Evolutionary conservation across 2,797 vertebrate species (phyloP).

Genomic region (Malurus splendens): DNA sequence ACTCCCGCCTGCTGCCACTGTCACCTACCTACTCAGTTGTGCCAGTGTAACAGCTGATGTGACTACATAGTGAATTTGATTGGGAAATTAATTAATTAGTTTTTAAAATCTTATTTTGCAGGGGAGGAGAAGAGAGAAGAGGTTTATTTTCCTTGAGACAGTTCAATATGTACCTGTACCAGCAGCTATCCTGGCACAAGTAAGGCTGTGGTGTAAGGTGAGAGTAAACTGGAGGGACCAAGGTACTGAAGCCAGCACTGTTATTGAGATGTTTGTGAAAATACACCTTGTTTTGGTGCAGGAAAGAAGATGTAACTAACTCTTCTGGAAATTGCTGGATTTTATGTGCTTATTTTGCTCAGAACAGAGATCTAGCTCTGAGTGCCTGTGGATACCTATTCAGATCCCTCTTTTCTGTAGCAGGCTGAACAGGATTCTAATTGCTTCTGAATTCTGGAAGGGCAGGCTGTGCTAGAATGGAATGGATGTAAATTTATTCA

Average conservation of each 20-base stretch:
- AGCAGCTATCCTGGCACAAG: neutral
- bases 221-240: neutral
- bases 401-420: neutral
- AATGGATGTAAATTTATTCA: neutral
- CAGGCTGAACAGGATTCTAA: neutral
- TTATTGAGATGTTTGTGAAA: neutral
- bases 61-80: neutral
- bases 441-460: neutral
- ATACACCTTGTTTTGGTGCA: neutral
- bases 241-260: neutral
- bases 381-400: neutral
- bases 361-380: neutral
- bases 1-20: neutral
- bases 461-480: neutral
- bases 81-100: neutral
- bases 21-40: neutral
- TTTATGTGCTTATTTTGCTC: neutral
- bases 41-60: neutral
- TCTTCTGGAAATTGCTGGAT: neutral
- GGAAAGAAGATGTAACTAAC: neutral
- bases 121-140: neutral
- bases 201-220: neutral
- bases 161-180: neutral
- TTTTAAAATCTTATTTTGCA: neutral
- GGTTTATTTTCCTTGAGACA: neutral